Evolutionary conservation across 2,113 vertebrate genomes (phyloP).

Genomic region (Festucalex cinctus): DNA sequence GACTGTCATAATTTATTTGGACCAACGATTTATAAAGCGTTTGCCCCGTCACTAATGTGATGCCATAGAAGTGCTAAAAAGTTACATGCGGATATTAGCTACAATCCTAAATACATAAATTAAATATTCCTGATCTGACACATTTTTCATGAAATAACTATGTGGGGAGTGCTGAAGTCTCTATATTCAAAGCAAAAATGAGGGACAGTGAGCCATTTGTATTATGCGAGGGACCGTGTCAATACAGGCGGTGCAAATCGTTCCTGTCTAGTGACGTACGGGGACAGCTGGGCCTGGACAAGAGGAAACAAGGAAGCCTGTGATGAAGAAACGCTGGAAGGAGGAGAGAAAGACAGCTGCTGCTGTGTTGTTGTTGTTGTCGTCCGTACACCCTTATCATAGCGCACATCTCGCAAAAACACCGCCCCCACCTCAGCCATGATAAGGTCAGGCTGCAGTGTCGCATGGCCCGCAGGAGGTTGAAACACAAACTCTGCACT

Average conservation of each 20-base stretch:
- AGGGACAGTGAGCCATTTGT: constrained; percentile 11
- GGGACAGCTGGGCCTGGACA: constrained; percentile 59
- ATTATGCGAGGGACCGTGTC: constrained; percentile 35
- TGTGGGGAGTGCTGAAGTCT: no score
- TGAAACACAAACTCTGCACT: neutral
- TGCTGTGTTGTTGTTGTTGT: constrained; percentile 30
- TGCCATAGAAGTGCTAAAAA: no score
- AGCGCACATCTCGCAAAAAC: constrained; percentile 35
- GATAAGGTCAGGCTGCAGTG: constrained; percentile 19
- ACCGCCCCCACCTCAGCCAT: constrained; percentile 13
- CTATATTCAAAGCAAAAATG: neutral
- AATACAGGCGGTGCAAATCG: constrained; percentile 9
- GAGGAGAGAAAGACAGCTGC: constrained; percentile 57
- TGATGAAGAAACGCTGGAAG: constrained; percentile 50
- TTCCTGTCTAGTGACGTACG: constrained; percentile 46
- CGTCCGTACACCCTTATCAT: constrained; percentile 44
- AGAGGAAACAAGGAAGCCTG: constrained; percentile 37
- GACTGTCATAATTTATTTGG: no score
- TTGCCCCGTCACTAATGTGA: no score
- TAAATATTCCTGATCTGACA: no score
- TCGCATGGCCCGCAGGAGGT: constrained; percentile 8
- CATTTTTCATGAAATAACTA: no score
- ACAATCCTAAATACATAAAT: no score
- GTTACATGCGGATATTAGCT: no score
- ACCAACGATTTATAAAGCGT: no score